Base-by-base conservation (phyloP, 2,888 invertebrate genomes). In the Acleris laterana region DNA sequence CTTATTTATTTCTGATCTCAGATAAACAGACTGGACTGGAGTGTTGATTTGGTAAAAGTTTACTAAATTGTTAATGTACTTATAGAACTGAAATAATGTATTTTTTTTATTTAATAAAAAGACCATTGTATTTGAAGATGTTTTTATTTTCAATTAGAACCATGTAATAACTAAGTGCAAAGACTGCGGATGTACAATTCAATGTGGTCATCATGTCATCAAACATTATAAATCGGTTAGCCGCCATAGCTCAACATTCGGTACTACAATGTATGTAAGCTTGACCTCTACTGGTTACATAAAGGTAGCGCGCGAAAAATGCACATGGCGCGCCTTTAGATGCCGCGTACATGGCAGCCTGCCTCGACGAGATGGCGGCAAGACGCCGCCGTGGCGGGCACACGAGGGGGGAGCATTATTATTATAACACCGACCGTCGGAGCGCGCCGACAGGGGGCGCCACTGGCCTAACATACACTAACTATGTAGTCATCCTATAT, bases 11-110 rank as follows among this genome's bases (percentile, higher is more conserved):
- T 88, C 89, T 88, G 89, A 91, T 90, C 90, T 90, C 89, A 87
- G 87, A 84, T 85, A 83, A 84, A 86, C 86, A 81, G 80, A 81
- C 81, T 69, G 59, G 61, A 66, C 68, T 83, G 79, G 80, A 83
- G 81, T 87, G 89, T 90, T 90, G 85, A 90, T 88, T 90, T 89
- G 88, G 87, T 90, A 85, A 90, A 86, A 84, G 82, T 88, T 88
- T 90, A 89, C 89, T 88, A 87, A 88, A 88, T 85, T 90, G 90
- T 90, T 91, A 87, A 88, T 85, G 92, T 92, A 91, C 92, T 92
- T 91, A 91, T 89, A 90, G 87, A 90, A 88, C 86, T 89, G 87
- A 89, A 83, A 89, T 84, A 79, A 87, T 89, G 89, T 90, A 89
- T 89, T 90, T 90, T 91, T 90, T 90, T 89, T 88, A 88, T 89